Conservation (phyloP, 2,113 vertebrate species). For the Toxotes jaculatrix region DNA sequence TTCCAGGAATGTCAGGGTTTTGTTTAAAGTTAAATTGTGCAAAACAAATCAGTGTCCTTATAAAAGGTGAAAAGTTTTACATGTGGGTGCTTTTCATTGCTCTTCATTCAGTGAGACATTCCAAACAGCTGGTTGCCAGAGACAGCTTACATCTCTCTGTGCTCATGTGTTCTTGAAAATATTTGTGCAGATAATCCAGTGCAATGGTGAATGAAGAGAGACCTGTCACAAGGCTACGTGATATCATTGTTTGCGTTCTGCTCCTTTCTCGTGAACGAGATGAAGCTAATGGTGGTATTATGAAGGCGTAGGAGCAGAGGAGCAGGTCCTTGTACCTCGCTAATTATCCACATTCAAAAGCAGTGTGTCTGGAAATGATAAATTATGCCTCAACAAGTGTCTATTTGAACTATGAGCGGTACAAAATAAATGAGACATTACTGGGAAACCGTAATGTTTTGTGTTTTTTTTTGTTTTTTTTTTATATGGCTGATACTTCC, state of each 20-base stretch:
- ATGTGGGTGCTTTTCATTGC: background rate
- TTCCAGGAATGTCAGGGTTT: background rate
- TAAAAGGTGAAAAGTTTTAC: background rate
- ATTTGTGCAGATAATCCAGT: background rate
- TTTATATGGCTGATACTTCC: background rate
- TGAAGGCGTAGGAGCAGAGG: background rate
- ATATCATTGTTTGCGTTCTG: constrained; percentile 12
- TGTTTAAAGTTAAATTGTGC: background rate
- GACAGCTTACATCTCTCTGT: background rate
- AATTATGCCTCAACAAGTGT: background rate
- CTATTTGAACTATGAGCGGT: background rate
- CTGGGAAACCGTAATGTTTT: background rate
- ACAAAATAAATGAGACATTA: background rate
- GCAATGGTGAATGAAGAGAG: background rate
- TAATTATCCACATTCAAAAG: background rate
- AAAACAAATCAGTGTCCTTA: background rate
- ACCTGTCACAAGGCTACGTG: background rate
- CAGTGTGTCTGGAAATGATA: background rate
- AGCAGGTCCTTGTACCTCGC: background rate
- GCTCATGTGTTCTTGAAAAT: background rate
- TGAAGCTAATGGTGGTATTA: background rate
- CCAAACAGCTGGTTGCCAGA: background rate
- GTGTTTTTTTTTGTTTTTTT: background rate
- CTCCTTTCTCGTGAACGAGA: background rate
- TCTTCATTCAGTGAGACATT: constrained; percentile 1